Evolutionary conservation across 2,797 vertebrate genomes (phyloP).

Genomic region (Acanthiza pusilla): DNA sequence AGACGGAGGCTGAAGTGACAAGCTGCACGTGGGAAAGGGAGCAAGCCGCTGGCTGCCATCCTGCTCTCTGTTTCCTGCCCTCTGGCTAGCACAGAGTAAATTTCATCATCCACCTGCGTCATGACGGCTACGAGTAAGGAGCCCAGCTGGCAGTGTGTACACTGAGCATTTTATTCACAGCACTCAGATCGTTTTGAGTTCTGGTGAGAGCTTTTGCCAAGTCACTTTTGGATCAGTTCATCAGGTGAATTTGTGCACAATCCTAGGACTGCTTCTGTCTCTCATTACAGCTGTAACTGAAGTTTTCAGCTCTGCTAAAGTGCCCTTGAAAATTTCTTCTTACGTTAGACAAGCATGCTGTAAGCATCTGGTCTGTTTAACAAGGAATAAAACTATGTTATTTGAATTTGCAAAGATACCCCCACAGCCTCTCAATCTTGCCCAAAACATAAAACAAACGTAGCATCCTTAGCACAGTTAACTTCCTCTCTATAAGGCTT

Average conservation of each 20-base stretch:
- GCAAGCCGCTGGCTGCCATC: neutral
- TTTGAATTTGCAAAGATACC: neutral
- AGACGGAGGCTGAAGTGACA: neutral
- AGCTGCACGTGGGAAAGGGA: neutral
- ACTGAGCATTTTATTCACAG: neutral
- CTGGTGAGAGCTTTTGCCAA: neutral
- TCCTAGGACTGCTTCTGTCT: neutral
- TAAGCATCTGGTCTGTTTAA: neutral
- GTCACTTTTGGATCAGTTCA: neutral
- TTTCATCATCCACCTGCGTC: neutral
- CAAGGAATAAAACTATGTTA: neutral
- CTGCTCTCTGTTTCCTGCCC: neutral
- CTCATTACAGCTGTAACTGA: neutral
- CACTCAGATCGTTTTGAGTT: neutral
- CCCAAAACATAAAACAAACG: neutral
- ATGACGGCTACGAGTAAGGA: neutral
- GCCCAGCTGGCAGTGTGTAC: neutral
- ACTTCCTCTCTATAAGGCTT: neutral
- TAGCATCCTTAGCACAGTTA: neutral
- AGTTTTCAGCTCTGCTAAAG: neutral
- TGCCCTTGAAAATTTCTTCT: neutral
- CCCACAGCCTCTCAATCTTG: neutral
- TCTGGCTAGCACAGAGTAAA: neutral
- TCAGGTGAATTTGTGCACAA: neutral
- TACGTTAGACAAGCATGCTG: neutral